phyloP scores from a whole-genome alignment of 2,113 vertebrate genomes.

The Pomatorhinus ruficollis region DNA sequence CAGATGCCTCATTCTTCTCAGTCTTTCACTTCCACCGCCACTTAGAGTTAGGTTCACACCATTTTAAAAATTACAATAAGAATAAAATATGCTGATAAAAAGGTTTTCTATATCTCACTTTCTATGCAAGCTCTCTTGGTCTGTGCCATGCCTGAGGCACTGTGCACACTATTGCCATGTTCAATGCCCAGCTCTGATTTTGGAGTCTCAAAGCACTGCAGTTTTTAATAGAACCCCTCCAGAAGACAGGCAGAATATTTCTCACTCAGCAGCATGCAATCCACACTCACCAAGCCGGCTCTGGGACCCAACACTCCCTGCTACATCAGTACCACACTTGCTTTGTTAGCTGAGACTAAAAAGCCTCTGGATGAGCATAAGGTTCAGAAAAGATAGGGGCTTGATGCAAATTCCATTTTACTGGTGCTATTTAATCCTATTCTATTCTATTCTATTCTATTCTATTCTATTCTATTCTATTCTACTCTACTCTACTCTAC shows the following conservation, averaged over 20 bases:
- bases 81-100: background rate
- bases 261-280: background rate
- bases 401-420: background rate
- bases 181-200: background rate
- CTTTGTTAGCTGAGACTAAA: background rate
- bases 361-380: background rate
- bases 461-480: background rate
- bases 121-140: background rate
- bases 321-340: background rate
- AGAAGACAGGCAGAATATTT: background rate
- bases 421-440: background rate
- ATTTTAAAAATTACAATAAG: background rate
- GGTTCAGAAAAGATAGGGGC: background rate
- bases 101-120: background rate
- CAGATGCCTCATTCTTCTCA: background rate
- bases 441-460: background rate
- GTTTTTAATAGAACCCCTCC: fast-evolving
- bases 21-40: background rate
- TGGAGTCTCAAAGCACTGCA: background rate
- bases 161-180: background rate
- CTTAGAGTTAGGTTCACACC: background rate
- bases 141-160: background rate
- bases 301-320: background rate
- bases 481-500: background rate
- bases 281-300: background rate